Conservation (phyloP, 2,888 invertebrate genomes). For the Amphipoea oculea region DNA sequence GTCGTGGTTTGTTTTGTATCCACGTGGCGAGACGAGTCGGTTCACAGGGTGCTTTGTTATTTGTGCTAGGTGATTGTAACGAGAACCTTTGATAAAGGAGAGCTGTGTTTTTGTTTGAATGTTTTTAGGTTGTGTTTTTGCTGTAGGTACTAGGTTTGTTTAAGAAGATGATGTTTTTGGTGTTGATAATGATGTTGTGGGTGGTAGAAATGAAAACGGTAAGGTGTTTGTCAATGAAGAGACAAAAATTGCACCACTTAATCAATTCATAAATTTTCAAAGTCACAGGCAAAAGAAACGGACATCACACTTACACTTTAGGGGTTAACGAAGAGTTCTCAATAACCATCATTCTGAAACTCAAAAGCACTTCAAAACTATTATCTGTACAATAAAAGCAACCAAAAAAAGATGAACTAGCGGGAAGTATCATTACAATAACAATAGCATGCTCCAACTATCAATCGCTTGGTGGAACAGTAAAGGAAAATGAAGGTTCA, state of each 20-base stretch:
- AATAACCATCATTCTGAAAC: too few relatives aligned
- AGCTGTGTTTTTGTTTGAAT: constrained; percentile 41
- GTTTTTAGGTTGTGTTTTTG: constrained; percentile 32
- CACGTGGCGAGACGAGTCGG: constrained; percentile 32
- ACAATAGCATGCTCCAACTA: constrained; percentile 22
- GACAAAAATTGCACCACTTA: neutral
- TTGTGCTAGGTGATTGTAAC: constrained; percentile 50
- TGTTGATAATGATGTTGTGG: neutral
- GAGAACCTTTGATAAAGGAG: constrained; percentile 56
- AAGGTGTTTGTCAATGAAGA: neutral
- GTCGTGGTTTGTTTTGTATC: constrained; percentile 57
- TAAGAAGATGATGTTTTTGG: constrained; percentile 14
- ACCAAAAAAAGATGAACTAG: constrained; percentile 1
- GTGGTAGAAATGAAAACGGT: too few relatives aligned
- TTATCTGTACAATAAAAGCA: neutral
- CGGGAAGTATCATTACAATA: constrained; percentile 39
- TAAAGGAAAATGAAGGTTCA: neutral
- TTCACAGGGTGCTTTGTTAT: constrained; percentile 55
- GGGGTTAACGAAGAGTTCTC: neutral
- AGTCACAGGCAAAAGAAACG: neutral
- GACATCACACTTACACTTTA: too few relatives aligned
- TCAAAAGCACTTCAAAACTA: neutral
- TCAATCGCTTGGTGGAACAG: constrained; percentile 5
- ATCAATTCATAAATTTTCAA: neutral
- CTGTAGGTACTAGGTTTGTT: neutral